Evolutionary conservation across 2,797 vertebrate species (phyloP).

Genomic region (Dicrostonyx torquatus): DNA sequence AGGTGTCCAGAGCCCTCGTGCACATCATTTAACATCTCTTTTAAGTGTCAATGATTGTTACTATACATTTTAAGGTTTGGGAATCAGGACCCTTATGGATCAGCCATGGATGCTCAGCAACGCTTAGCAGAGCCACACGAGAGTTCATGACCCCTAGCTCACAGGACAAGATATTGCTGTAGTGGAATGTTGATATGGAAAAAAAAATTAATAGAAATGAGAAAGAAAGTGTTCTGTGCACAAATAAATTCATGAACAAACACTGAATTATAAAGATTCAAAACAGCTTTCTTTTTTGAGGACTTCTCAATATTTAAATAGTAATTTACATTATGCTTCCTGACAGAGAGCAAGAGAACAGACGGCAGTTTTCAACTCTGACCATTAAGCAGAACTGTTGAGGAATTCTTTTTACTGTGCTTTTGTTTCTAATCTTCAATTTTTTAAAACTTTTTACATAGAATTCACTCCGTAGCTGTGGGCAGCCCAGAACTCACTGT

Average conservation of each 20-base stretch:
- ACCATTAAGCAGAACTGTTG: background rate
- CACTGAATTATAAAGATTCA: background rate
- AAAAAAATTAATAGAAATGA: background rate
- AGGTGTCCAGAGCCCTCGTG: background rate
- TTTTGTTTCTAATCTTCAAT: background rate
- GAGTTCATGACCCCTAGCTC: background rate
- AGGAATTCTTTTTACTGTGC: background rate
- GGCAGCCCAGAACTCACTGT: too few species aligned
- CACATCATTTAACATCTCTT: background rate
- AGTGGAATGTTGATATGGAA: background rate
- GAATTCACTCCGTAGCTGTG: background rate
- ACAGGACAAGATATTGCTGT: too few species aligned
- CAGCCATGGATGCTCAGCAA: background rate
- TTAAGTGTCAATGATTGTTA: background rate
- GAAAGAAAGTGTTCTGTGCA: background rate
- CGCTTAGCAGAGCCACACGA: background rate
- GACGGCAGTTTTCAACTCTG: background rate
- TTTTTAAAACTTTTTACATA: background rate
- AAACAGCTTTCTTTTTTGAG: background rate
- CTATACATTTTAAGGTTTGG: background rate
- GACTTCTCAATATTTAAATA: background rate
- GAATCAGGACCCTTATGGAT: background rate
- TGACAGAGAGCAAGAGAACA: background rate
- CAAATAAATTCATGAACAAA: background rate
- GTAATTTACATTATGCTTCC: background rate